A percentile compares a stretch with the other conserved stretches of the same genome.
These are phyloP conservation scores for Psettodes erumei DNA, from an alignment of 2,113 vertebrate genomes.

Conservation along the genomic window DNA sequence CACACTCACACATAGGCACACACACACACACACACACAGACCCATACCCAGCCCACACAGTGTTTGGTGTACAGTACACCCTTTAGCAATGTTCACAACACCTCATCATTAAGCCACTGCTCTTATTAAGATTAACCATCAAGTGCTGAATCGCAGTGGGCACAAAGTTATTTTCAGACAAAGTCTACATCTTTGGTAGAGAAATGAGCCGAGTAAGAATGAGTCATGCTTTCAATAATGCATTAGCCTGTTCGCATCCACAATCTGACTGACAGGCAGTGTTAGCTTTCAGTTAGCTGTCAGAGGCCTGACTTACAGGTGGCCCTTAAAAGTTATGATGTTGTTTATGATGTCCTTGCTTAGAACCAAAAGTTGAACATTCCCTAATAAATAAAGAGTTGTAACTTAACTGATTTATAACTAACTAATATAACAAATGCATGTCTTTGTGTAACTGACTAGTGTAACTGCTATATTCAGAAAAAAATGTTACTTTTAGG, in stretches of 20 bases:
- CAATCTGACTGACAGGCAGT: constrained; percentile 37
- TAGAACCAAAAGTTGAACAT: constrained; percentile 5
- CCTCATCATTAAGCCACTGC: constrained; percentile 41
- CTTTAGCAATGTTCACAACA: constrained; percentile 58
- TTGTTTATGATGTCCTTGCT: constrained; percentile 10
- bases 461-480: not conserved
- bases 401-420: not conserved
- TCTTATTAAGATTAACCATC: constrained; percentile 29
- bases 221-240: constrained; percentile 73
- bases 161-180: constrained; percentile 40
- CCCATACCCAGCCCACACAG: not conserved
- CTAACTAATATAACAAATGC: not conserved
- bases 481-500: constrained; percentile 28
- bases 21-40: not conserved
- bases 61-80: constrained; percentile 48
- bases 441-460: not conserved
- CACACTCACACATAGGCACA: constrained; percentile 17
- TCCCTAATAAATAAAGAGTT: not conserved
- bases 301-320: constrained; percentile 36
- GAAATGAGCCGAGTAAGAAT: constrained; percentile 70
- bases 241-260: constrained; percentile 44
- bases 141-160: constrained; percentile 44
- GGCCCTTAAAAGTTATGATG: no score
- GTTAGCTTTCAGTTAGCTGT: constrained; percentile 54
- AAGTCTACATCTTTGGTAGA: constrained; percentile 48